Conservation (phyloP, 2,888 invertebrate genomes). For the Zhuqinia jingwanae region DNA sequence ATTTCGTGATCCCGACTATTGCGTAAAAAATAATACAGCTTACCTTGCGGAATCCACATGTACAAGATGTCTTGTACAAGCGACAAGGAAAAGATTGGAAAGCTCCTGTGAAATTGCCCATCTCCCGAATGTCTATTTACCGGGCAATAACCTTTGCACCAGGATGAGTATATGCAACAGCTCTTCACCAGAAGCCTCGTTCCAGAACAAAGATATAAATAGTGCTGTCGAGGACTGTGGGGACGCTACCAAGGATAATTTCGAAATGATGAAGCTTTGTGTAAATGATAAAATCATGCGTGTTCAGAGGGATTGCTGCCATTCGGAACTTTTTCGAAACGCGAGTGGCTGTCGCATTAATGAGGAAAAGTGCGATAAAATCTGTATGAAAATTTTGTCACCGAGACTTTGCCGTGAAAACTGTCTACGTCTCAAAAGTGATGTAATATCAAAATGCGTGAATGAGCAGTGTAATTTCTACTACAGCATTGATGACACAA, state of each 20-base stretch:
- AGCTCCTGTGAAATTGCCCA: constrained; percentile 32
- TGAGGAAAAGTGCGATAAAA: constrained; percentile 15
- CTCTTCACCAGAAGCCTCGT: not conserved
- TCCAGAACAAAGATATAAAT: not conserved
- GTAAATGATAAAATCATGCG: constrained; percentile 53
- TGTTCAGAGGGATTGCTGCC: constrained; percentile 42
- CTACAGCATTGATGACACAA: not conserved
- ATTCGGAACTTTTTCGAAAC: constrained; percentile 12
- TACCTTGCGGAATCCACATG: not conserved
- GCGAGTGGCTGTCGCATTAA: not conserved
- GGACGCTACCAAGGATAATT: not conserved
- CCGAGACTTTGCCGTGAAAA: constrained; percentile 40
- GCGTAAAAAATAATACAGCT: not conserved
- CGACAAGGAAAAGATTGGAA: not conserved
- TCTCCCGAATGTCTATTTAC: not conserved
- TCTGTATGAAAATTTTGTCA: constrained; percentile 25
- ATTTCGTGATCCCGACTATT: not conserved
- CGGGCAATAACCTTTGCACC: constrained; percentile 14
- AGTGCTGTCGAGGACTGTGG: not conserved
- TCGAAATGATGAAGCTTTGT: constrained; percentile 21
- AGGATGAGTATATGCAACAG: constrained; percentile 4
- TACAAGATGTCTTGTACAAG: not conserved
- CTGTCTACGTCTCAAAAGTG: not conserved
- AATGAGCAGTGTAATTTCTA: not conserved
- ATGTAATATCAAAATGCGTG: not conserved